Evolutionary conservation across 2,113 vertebrate genomes (phyloP), one percentile per base, ranked within the genome.

Genomic region (Nanorana parkeri): DNA sequence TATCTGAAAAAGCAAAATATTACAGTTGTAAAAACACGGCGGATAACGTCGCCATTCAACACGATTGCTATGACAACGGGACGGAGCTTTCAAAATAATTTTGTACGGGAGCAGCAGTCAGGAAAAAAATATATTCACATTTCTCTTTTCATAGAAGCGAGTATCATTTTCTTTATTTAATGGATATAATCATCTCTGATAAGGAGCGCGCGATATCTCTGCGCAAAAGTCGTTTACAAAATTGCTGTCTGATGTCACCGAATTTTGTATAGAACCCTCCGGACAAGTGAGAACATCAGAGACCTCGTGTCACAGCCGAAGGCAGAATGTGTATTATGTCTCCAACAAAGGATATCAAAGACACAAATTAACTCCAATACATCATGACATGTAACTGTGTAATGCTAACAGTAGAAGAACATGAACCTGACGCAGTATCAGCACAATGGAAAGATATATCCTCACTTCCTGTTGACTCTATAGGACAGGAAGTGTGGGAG

Each of bases 41-140:
- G 23, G 51, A 71, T 54, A 28, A 11, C 32, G 10, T 20, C 66
- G 13, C 16, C 29, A 47, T 41, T 68, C 32, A n/a, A 20, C 47
- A 71, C 68, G 0, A 71, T 71, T 8, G 21, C 68, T 54, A 71
- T 71, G 68, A 71, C 68, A 71, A 71, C 68, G 26, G 32, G 1
- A 41, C 15, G 2, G 20, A 17, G 47, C 47, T 17, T 71, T 55
- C 47, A 54, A 17, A 55, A 51, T 71, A 71, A 71, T 51, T 54
- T 54, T 71, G 47, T 68, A 23, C 51, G 5, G 67, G 7, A 47
- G 21, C 16, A 47, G 67, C 36, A 47, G 41, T 23, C 67, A 68
- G 41, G 67, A 47, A 51, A 5, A 15, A 32, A 51, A 21, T 16
- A 20, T 17, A 13, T 51, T 51, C 13, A 17, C 20, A 26, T 71